Evolutionary conservation across 2,888 invertebrate species (phyloP).

Genomic region (Drosophila barbarae): DNA sequence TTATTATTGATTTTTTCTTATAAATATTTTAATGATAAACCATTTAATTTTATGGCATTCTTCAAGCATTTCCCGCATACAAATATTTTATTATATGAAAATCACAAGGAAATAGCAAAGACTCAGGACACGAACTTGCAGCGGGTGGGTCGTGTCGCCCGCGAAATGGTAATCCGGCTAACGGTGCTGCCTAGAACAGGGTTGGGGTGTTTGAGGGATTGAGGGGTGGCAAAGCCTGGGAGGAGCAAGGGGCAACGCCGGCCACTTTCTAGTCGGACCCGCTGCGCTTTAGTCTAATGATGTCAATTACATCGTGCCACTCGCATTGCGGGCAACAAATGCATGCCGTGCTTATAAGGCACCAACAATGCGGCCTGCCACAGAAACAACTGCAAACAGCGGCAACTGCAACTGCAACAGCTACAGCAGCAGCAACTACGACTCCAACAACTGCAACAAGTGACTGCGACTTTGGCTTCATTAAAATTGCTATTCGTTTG

Average conservation of each 20-base stretch:
- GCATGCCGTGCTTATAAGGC: conserved; percentile 69
- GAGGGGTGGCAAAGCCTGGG: conserved; percentile 3
- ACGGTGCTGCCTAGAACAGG: conserved; percentile 41
- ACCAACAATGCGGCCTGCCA: conserved; percentile 64
- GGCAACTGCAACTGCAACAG: conserved; percentile 39
- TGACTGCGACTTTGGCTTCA: conserved; percentile 59
- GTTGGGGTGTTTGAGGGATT: background rate
- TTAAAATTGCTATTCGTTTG: conserved; percentile 70
- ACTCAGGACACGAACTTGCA: conserved; percentile 33
- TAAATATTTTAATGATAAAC: background rate
- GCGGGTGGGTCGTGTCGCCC: conserved; percentile 54
- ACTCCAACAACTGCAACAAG: conserved; percentile 28
- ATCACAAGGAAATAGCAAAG: conserved; percentile 9
- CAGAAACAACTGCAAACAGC: conserved; percentile 38
- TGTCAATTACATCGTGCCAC: conserved; percentile 75
- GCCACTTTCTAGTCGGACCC: conserved; percentile 66
- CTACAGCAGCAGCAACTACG: conserved; percentile 41
- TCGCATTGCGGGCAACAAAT: conserved; percentile 73
- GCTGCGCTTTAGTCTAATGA: conserved; percentile 73
- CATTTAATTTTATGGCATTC: background rate
- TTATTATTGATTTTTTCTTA: background rate
- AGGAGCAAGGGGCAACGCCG: conserved; percentile 5
- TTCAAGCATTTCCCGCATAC: background rate
- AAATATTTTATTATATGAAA: background rate
- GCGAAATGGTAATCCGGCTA: conserved; percentile 38